phyloP scores from a whole-genome alignment of 2,888 invertebrate species.

The Girardia tigrina region DNA sequence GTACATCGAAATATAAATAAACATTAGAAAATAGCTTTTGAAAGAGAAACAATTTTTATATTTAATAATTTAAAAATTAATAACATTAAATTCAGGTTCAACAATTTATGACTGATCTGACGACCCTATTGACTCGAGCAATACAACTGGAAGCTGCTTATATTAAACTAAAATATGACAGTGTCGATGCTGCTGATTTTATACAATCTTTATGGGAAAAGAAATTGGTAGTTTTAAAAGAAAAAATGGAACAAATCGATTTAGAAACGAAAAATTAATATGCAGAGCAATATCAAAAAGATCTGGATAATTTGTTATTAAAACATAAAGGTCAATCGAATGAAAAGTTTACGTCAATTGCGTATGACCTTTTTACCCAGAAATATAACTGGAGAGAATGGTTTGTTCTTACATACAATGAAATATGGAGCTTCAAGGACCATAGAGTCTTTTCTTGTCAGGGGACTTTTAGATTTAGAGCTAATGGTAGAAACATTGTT shows the following conservation, averaged over 20 bases:
- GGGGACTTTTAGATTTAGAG: neutral
- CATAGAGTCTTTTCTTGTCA: slow-evolving; percentile 13
- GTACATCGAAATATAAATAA: no score
- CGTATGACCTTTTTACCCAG: neutral
- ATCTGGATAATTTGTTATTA: slow-evolving; percentile 14
- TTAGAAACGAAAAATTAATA: neutral
- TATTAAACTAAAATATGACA: slow-evolving; percentile 5
- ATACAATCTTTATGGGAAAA: slow-evolving; percentile 21
- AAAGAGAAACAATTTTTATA: no score
- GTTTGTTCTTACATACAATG: slow-evolving; percentile 25
- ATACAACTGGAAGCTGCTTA: slow-evolving; percentile 20
- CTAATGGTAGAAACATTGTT: slow-evolving; percentile 12
- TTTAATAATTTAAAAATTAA: no score
- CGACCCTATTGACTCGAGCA: neutral
- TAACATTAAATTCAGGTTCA: no score
- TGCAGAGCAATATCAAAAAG: neutral
- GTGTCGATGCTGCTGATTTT: neutral
- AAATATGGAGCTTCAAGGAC: neutral
- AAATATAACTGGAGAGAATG: slow-evolving; percentile 10
- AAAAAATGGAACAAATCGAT: slow-evolving; percentile 26
- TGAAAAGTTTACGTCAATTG: neutral
- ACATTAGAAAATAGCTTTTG: no score
- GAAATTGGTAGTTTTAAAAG: slow-evolving; percentile 18
- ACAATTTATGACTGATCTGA: slow-evolving; percentile 8
- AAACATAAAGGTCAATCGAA: neutral